phyloP scores from a whole-genome alignment of 2,113 vertebrate genomes.

The Syngnathus floridae region DNA sequence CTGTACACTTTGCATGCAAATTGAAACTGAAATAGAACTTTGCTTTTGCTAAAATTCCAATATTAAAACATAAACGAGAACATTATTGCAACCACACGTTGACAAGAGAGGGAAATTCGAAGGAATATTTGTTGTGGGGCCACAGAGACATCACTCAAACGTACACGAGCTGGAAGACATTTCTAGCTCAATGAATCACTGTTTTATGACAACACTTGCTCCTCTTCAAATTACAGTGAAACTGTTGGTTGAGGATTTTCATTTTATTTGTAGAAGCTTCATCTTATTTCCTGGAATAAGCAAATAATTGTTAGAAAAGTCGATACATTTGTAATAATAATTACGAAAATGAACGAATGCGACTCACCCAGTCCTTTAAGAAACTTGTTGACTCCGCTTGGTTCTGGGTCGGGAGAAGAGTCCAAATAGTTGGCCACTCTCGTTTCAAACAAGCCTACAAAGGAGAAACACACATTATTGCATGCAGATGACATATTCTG shows the following conservation, averaged over 20 bases:
- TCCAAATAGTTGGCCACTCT: slow-evolving; percentile 85
- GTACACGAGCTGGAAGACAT: not conserved
- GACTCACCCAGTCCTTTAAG: slow-evolving; percentile 87
- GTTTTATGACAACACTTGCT: slow-evolving; percentile 14
- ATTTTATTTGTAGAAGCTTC: slow-evolving; percentile 75
- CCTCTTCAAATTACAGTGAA: not conserved
- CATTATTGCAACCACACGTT: slow-evolving; percentile 14
- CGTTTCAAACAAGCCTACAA: slow-evolving; percentile 87
- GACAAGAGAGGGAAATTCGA: slow-evolving; percentile 20
- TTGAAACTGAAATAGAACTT: slow-evolving; percentile 18
- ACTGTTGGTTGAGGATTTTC: slow-evolving; percentile 12
- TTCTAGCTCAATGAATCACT: slow-evolving; percentile 45
- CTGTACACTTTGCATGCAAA: slow-evolving; percentile 5
- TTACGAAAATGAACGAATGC: not conserved
- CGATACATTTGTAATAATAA: not conserved
- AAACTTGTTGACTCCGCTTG: slow-evolving; percentile 86
- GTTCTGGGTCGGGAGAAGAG: slow-evolving; percentile 78
- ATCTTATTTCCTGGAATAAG: slow-evolving; percentile 68
- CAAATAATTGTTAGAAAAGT: slow-evolving; percentile 1
- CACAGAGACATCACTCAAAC: slow-evolving; percentile 1
- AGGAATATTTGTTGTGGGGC: slow-evolving; percentile 23
- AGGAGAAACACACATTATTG: not conserved
- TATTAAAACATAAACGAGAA: slow-evolving; percentile 1
- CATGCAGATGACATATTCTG: too few species aligned
- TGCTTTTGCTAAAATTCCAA: slow-evolving; percentile 7